Evolutionary conservation across 1,140 invertebrate genomes (phyloP).

Genomic region (Procambarus virginalis): DNA sequence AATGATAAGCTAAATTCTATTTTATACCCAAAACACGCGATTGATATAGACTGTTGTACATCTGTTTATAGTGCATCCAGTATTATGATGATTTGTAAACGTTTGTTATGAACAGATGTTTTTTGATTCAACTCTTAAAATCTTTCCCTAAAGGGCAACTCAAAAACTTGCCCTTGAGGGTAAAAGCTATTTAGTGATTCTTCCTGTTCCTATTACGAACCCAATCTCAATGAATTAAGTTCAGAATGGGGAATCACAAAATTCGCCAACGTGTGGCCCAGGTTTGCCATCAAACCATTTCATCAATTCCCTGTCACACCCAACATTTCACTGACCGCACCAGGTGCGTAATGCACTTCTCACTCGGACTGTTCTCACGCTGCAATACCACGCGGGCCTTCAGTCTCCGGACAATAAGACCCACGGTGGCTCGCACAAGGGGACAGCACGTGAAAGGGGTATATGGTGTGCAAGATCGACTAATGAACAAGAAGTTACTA

Average conservation of each 20-base stretch:
- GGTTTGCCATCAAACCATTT: slow-evolving; percentile 58
- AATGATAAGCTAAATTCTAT: too few relatives aligned
- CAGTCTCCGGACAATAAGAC: background rate
- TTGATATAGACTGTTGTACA: too few relatives aligned
- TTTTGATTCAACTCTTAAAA: background rate
- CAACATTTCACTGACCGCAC: slow-evolving; percentile 65
- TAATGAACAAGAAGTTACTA: slow-evolving; percentile 67
- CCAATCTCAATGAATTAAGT: slow-evolving; percentile 65
- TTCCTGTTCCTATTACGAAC: slow-evolving; percentile 46
- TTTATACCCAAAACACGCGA: too few relatives aligned
- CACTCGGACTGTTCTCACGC: too few relatives aligned
- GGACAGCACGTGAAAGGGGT: slow-evolving; percentile 12
- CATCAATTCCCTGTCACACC: slow-evolving; percentile 66
- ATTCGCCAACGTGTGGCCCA: slow-evolving; percentile 62
- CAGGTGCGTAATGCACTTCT: slow-evolving; percentile 42
- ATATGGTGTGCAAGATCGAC: slow-evolving; percentile 61
- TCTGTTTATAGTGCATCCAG: too few relatives aligned
- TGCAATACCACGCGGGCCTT: slow-evolving; percentile 33
- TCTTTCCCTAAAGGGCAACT: background rate
- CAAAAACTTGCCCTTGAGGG: too few relatives aligned
- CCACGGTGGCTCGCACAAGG: slow-evolving; percentile 11
- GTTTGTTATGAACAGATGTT: too few relatives aligned
- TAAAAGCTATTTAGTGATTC: slow-evolving; percentile 7
- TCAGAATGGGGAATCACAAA: slow-evolving; percentile 65
- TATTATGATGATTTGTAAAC: too few relatives aligned